Base-by-base conservation (phyloP, 2,797 vertebrate genomes). In the Salmo trutta region DNA sequence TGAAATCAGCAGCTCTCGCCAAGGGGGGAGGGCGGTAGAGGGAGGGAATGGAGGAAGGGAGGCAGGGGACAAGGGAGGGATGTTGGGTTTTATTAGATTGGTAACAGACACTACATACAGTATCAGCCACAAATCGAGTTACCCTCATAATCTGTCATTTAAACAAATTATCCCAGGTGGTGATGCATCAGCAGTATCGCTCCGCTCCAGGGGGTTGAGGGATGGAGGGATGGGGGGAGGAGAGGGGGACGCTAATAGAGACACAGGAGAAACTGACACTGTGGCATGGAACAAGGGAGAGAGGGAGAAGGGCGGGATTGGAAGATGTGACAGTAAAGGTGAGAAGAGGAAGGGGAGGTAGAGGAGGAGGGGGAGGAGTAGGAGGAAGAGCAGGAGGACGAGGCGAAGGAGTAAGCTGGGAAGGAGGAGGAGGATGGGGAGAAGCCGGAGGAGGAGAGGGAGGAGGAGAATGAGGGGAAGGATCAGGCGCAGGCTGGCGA, bases 101-200 rank as follows among this genome's bases (percentile, higher is more conserved):
- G 88, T 91, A 91, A 90, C 84, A 90, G 83, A 91, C 84, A 87
- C 90, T 89, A 93, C 90, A 90, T 89, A 90, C 86, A 84, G 87
- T 90, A 93, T 91, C 77, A 86, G 88, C 86, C 88, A 88, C 90
- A 93, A 92, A 94, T 91, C 76, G 80, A 92, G 87, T 94, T 93
- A 91, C 75, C 70, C 81, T 77, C 82, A 87, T 93, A 92, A 94
- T 94, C 90, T 93, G 92, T 93, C 90, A 94, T 92, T 93, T 94
- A 94, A 94, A 94, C 91, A 93, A 92, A 94, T 94, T 89, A 91
- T 92, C 88, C 81, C 70, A 76, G 84, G 77, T 75, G 85, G 84
- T 91, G 91, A 92, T 90, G 90, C 89, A 91, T 94, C 93, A 93
- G 93, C 91, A 91, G 85, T 87, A 92, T 89, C 76, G 76, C 81